Evolutionary conservation across 2,888 invertebrate species (phyloP).

Genomic region (Orchesellides sinensis): DNA sequence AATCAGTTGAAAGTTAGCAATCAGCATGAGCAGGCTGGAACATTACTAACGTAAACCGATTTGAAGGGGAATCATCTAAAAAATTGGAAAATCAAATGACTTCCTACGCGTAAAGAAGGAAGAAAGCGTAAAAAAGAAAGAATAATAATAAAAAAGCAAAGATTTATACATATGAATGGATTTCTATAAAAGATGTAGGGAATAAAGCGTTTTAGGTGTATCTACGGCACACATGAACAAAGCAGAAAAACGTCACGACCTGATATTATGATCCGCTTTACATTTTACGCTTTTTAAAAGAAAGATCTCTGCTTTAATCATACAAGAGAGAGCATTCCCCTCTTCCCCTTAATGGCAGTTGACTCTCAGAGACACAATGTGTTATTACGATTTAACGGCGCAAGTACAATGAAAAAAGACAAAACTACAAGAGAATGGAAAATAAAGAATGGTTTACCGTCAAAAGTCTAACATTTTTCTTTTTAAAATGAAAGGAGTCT

Average conservation of each 20-base stretch:
- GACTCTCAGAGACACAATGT: conserved; percentile 22
- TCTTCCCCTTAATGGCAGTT: conserved; percentile 6
- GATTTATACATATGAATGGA: conserved; percentile 37
- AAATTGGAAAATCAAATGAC: conserved; percentile 60
- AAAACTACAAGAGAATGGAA: conserved; percentile 38
- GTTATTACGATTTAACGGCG: conserved; percentile 40
- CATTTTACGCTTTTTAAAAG: neutral
- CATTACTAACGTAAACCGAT: conserved; percentile 23
- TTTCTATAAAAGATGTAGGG: conserved; percentile 1
- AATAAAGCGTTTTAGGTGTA: neutral
- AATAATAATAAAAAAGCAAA: conserved; percentile 19
- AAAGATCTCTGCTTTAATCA: conserved; percentile 3
- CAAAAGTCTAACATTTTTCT: neutral
- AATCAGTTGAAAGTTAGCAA: conserved; percentile 39
- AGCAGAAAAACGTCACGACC: neutral
- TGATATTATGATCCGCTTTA: conserved; percentile 18
- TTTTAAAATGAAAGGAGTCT: neutral
- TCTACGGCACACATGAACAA: neutral
- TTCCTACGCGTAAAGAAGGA: conserved; percentile 30
- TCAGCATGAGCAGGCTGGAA: conserved; percentile 3
- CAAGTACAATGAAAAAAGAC: conserved; percentile 46
- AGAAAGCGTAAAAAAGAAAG: neutral
- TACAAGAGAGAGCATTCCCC: neutral
- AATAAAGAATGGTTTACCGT: conserved; percentile 15
- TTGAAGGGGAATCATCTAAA: conserved; percentile 42